Conservation (phyloP, 2,888 invertebrate genomes). For the Lasius fuliginosus region DNA sequence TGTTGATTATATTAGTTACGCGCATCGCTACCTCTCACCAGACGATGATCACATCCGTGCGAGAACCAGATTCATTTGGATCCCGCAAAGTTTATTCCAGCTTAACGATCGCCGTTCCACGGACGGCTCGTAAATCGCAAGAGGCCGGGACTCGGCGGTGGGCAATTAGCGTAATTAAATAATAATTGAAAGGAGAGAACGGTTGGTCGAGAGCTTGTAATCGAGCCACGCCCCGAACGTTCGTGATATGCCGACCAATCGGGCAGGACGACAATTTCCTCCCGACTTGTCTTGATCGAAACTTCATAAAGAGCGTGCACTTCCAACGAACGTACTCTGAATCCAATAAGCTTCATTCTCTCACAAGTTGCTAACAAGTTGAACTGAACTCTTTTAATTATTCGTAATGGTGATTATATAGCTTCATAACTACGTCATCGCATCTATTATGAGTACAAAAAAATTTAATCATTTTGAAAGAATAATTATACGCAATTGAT, state of each 20-base stretch:
- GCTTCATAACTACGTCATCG: constrained; percentile 51
- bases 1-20: constrained; percentile 33
- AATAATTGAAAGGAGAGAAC: constrained; percentile 83
- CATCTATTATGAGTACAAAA: constrained; percentile 14
- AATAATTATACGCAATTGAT: background rate
- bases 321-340: constrained; percentile 31
- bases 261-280: constrained; percentile 73
- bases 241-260: constrained; percentile 78
- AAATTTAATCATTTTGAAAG: constrained; percentile 4
- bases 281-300: constrained; percentile 67
- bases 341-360: constrained; percentile 47
- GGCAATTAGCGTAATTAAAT: constrained; percentile 85
- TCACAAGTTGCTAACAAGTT: constrained; percentile 40
- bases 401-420: constrained; percentile 40
- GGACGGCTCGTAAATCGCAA: constrained; percentile 57
- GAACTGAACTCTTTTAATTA: constrained; percentile 43
- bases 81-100: constrained; percentile 55
- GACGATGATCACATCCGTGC: constrained; percentile 52
- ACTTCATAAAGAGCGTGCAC: constrained; percentile 64
- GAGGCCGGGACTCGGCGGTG: constrained; percentile 67
- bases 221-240: constrained; percentile 82
- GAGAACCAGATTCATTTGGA: constrained; percentile 55
- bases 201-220: constrained; percentile 78
- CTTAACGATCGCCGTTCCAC: constrained; percentile 63
- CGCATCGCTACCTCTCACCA: background rate